phyloP scores from a whole-genome alignment of 2,797 vertebrate species.

The Cetoscarus ocellatus region DNA sequence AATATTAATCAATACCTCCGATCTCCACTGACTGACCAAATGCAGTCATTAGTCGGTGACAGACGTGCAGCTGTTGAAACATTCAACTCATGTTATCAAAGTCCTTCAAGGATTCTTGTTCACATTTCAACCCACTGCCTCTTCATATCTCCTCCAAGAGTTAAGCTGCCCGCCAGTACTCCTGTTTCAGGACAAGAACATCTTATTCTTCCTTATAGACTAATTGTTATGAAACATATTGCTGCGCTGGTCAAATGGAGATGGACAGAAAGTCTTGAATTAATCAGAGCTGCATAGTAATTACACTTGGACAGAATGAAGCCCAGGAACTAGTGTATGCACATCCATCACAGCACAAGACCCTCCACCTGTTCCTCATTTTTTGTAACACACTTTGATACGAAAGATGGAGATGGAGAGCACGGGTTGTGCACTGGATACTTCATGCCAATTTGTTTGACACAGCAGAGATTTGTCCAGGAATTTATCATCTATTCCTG shows the following conservation, averaged over 20 bases:
- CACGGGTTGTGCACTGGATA: constrained; percentile 24
- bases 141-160: constrained; percentile 19
- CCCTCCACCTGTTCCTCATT: constrained; percentile 55
- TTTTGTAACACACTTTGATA: constrained; percentile 58
- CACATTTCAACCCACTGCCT: constrained; percentile 4
- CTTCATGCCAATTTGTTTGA: constrained; percentile 56
- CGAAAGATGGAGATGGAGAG: constrained; percentile 56
- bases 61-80: constrained; percentile 14
- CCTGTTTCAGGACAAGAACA: constrained; percentile 19
- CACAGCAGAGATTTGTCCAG: constrained; percentile 37
- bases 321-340: constrained; percentile 57
- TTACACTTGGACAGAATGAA: constrained; percentile 60
- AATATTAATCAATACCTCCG: constrained; percentile 30
- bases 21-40: constrained; percentile 6
- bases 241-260: constrained; percentile 46
- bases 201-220: constrained; percentile 21
- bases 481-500: constrained; percentile 32
- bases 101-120: constrained; percentile 11
- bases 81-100: constrained; percentile 31
- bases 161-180: constrained; percentile 8
- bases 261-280: constrained; percentile 68
- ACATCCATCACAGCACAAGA: constrained; percentile 71
- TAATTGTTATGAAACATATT: constrained; percentile 51
- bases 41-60: constrained; percentile 13
- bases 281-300: constrained; percentile 69